A percentile compares a stretch with the other conserved stretches of the same genome.
Evolutionary conservation across 2,797 vertebrate species (phyloP).

Genomic region (Melanotaenia boesemani): DNA sequence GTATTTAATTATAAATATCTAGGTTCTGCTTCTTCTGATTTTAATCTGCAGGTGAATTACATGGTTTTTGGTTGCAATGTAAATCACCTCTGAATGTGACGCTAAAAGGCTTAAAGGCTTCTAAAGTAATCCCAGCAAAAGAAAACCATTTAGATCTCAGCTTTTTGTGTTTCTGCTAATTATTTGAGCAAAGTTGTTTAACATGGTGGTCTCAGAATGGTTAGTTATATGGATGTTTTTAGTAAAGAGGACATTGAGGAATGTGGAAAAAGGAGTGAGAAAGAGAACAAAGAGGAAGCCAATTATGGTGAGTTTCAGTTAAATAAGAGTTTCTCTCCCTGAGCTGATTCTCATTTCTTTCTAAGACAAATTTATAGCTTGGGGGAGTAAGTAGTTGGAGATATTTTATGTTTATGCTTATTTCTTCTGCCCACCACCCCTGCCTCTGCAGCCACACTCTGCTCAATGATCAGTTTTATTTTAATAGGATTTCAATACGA

Average conservation of each 20-base stretch:
- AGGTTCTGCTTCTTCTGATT: no score
- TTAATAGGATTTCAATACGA: conserved; percentile 21
- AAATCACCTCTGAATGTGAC: no score
- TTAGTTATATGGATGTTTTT: not conserved
- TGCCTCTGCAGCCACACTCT: conserved; percentile 19
- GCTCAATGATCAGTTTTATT: conserved; percentile 13
- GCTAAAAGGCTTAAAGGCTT: no score
- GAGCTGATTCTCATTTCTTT: conserved; percentile 51
- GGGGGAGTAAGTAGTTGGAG: conserved; percentile 10
- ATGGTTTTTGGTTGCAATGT: no score
- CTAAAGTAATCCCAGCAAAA: no score
- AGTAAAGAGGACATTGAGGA: not conserved
- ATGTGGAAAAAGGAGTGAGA: conserved; percentile 13
- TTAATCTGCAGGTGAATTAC: no score
- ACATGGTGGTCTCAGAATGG: not conserved
- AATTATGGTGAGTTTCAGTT: conserved; percentile 31
- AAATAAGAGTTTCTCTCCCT: conserved; percentile 34
- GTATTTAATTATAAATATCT: no score
- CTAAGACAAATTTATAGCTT: conserved; percentile 34
- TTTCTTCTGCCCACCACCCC: conserved; percentile 19
- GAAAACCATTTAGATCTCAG: no score
- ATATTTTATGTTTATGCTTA: conserved; percentile 21
- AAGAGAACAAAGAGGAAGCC: conserved; percentile 19
- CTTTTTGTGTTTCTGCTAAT: no score
- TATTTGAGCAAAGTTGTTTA: no score